Evolutionary conservation across 2,797 vertebrate species (phyloP).

Genomic region (Gastrophryne carolinensis): DNA sequence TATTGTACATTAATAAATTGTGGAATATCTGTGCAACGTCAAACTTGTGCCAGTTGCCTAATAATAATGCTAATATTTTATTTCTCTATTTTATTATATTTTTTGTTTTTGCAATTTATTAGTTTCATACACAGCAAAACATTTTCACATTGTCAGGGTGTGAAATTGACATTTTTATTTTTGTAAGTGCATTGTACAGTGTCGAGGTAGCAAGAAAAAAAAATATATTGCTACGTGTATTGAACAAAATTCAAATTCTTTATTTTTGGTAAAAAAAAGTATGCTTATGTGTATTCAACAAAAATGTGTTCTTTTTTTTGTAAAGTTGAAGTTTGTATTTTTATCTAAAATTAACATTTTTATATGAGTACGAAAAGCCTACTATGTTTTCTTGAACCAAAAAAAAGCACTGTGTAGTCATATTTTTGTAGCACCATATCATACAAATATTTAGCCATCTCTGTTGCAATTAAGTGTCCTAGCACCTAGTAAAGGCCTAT

Average conservation of each 20-base stretch:
- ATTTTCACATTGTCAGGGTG: conserved; percentile 74
- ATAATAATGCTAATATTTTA: conserved; percentile 62
- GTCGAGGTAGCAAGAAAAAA: conserved; percentile 74
- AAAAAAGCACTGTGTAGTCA: conserved; percentile 61
- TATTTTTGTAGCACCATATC: conserved; percentile 64
- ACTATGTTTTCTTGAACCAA: conserved; percentile 70
- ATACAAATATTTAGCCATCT: conserved; percentile 59
- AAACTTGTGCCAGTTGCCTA: conserved; percentile 66
- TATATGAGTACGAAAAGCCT: conserved; percentile 72
- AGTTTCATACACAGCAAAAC: conserved; percentile 60
- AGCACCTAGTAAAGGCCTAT: conserved; percentile 56
- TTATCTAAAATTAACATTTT: conserved; percentile 80
- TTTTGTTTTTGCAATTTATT: conserved; percentile 53
- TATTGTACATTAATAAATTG: conserved; percentile 66
- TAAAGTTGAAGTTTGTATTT: conserved; percentile 84
- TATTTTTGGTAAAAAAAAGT: conserved; percentile 87
- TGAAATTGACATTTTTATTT: conserved; percentile 76
- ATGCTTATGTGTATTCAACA: conserved; percentile 87
- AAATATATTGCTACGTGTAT: conserved; percentile 70
- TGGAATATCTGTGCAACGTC: conserved; percentile 64
- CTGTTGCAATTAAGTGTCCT: conserved; percentile 56
- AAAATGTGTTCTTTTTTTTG: conserved; percentile 77
- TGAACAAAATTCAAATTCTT: conserved; percentile 85
- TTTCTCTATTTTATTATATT: conserved; percentile 57
- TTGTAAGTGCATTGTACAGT: conserved; percentile 73